These are phyloP conservation scores for Nycticebus coucang DNA, from an alignment of 2,113 vertebrate species.

Conservation along the genomic window DNA sequence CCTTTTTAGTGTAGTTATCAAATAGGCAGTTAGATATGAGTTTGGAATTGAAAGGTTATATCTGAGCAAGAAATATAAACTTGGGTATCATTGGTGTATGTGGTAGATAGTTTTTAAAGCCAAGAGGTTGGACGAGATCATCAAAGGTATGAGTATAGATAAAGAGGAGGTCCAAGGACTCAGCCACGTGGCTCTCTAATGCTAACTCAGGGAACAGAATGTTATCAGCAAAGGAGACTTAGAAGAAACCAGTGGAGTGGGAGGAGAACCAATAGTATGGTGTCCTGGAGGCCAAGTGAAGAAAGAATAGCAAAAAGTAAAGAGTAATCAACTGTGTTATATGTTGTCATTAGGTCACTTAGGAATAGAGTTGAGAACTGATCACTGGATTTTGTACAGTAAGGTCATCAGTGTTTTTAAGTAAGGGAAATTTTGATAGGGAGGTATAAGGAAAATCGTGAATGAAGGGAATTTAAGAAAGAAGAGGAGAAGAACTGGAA, in stretches of 20 bases:
- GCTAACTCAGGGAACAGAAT: not conserved
- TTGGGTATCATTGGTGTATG: not conserved
- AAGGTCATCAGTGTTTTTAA: not conserved
- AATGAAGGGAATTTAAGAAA: not conserved
- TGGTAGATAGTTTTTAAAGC: not conserved
- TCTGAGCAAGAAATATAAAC: slow-evolving; percentile 20
- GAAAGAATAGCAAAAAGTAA: not conserved
- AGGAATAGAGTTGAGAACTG: not conserved
- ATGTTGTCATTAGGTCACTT: not conserved
- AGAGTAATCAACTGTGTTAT: not conserved
- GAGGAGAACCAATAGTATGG: not conserved
- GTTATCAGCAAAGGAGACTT: not conserved
- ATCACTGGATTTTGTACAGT: not conserved
- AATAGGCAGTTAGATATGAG: not conserved
- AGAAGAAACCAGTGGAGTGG: not conserved
- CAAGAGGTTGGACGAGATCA: not conserved
- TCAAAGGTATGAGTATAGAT: not conserved
- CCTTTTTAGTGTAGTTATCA: not conserved
- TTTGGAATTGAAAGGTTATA: not conserved
- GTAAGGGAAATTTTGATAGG: slow-evolving; percentile 29
- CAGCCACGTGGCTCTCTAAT: not conserved
- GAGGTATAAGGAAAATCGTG: not conserved
- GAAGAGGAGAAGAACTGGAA: not conserved
- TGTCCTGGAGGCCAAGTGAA: slow-evolving; percentile 15
- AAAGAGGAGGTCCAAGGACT: not conserved